Evolutionary conservation across 2,797 vertebrate genomes (phyloP), one percentile per base, ranked within the genome.

Genomic region (Cichlasoma orientale): DNA sequence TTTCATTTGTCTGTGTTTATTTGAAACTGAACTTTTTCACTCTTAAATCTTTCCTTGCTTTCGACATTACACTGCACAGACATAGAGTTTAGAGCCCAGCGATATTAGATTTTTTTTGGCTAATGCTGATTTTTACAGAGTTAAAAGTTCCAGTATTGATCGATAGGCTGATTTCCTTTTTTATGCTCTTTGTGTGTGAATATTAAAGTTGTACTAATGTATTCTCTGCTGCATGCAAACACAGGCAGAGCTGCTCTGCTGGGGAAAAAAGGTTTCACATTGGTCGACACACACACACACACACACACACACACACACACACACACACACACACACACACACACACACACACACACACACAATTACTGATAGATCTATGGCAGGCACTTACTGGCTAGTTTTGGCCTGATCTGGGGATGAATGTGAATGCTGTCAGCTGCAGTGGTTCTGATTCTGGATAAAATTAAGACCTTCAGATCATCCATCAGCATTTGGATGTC

Each of bases 1-100:
- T 72, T 70, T 80, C 74, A 79, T 86, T 78, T 61, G 29, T 50
- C 74, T 21, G n/a, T 13, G 52, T 36, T 82, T 25, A 56, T 75
- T 58, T 31, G 27, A 52, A 78, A 55, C 4, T 25, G 54, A 31
- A 50, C 27, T 33, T 50, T 56, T 57, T 18, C 2, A 1, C 41
- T 68, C 63, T 29, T 47, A 47, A 66, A 47, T 66, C 38, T 47
- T 47, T 0, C 0, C 23, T 47, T 68, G 47, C 25, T 8, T 68
- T 50, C 16, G 3, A 19, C 14, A 50, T 16, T 16, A 47, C 44
- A 25, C 61, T 27, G 18, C 12, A 29, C 25, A 7, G 13, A 29
- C 25, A 50, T 10, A 50, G 41, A 68, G 63, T 44, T 50, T 68
- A 50, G 3, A 68, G 23, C 5, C 21, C 2, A 14, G 8, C 13